Base-by-base conservation (phyloP, 2,888 invertebrate genomes). In the Lapara coniferarum region DNA sequence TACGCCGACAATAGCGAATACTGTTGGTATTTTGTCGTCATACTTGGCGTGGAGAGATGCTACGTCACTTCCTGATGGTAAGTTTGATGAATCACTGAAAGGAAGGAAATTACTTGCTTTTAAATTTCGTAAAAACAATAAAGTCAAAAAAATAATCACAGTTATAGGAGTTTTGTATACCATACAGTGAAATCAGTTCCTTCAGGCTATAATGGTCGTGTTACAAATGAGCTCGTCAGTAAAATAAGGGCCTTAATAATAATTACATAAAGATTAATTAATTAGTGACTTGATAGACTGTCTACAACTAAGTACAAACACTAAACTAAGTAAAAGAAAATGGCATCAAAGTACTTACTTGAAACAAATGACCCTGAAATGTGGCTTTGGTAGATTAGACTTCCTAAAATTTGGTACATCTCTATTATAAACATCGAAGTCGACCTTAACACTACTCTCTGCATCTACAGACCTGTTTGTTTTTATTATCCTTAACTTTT, bases 381-480 rank as follows among this genome's bases (percentile, higher is more conserved):
- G 89, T 8, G 94, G 92, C 68, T 78, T 84, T 0, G 93, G 91
- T 55, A 82, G 86, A 70, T 85, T 81, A 0, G 85, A 82, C 75
- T 94, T 94, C 70, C 79, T 89, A 71, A 92, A 92, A 75, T 89
- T 87, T 70, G 87, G 87, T 30, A 91, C 86, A 79, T 92, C 85
- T 72, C 90, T 89, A 67, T 89, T 88, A 71, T 91, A 94, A 10
- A 94, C 91, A 80, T 94, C 93, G 71, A 89, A 94, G 78, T 89
- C 80, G 56, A 94, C 77, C 14, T 66, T 75, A 0, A 93, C 76
- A 70, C 71, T 78, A 66, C 81, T 78, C 70, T 85, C 81, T 14
- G 73, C 69, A 4, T 71, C 68, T 8, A 78, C 57, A 13, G 74
- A 77, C 68, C 81, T 83, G 69, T 83, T 80, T 25, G 77, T 80